A percentile compares a stretch with the other conserved stretches of the same genome.
phyloP scores from a whole-genome alignment of 2,888 invertebrate species.

The Temnothorax ravouxi region DNA sequence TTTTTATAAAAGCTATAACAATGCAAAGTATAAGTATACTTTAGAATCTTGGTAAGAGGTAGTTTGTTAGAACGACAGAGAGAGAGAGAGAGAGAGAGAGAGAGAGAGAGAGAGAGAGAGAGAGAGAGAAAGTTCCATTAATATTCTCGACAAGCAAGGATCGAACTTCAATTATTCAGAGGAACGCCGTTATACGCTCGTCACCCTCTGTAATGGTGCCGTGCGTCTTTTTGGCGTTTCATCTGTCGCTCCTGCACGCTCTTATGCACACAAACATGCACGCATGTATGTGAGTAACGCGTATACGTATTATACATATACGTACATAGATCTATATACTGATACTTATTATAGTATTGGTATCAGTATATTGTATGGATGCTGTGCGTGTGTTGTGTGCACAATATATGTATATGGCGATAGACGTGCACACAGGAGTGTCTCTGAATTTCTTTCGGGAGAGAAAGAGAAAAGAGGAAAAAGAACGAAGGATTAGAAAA shows the following conservation, averaged over 20 bases:
- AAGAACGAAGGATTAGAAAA: constrained; percentile 52
- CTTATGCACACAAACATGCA: constrained; percentile 25
- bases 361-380: constrained; percentile 12
- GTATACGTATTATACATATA: background rate
- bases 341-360: background rate
- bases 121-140: constrained; percentile 66
- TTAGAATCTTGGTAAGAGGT: background rate
- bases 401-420: constrained; percentile 9
- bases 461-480: constrained; percentile 52
- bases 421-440: constrained; percentile 17
- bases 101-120: constrained; percentile 51
- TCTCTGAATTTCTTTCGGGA: constrained; percentile 62
- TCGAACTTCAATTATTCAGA: constrained; percentile 81
- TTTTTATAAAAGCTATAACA: constrained; percentile 6
- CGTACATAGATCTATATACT: background rate
- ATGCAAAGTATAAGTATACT: constrained; percentile 15
- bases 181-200: constrained; percentile 81
- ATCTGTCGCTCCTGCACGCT: constrained; percentile 67
- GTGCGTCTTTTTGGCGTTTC: constrained; percentile 76
- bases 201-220: constrained; percentile 78
- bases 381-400: background rate
- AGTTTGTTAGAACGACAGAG: constrained; percentile 11
- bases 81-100: constrained; percentile 24
- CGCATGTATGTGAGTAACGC: background rate
- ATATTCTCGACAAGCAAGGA: constrained; percentile 76